Percentiles rank a stretch among this genome's conserved stretches.
phyloP scores from a whole-genome alignment of 1,140 invertebrate genomes.

The Araneus ventricosus region DNA sequence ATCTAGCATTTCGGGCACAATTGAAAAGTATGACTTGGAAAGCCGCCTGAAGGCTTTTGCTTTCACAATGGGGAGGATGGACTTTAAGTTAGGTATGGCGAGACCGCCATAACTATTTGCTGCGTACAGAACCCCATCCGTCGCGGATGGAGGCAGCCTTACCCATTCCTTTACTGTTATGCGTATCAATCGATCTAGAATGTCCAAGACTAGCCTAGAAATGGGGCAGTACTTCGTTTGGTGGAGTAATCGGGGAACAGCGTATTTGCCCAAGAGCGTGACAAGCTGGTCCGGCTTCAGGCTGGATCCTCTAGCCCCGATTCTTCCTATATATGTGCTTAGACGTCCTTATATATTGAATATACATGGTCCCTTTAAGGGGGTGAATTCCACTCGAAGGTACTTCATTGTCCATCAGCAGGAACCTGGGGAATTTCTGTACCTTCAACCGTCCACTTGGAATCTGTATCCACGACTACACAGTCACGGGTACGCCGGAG shows the following conservation, averaged over 20 bases:
- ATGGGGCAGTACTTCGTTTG: neutral
- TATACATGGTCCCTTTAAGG: too few species aligned
- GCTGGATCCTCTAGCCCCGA: neutral
- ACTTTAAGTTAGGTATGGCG: slow-evolving; percentile 78
- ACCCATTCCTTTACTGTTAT: slow-evolving; percentile 82
- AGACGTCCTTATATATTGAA: too few species aligned
- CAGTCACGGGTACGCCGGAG: too few species aligned
- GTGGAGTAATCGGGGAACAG: neutral
- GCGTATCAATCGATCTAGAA: slow-evolving; percentile 81
- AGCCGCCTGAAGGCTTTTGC: neutral
- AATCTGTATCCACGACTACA: too few species aligned
- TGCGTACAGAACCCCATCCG: neutral
- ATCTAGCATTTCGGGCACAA: neutral
- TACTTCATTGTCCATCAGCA: too few species aligned
- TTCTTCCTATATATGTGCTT: neutral
- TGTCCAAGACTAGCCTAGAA: neutral
- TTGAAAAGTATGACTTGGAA: neutral
- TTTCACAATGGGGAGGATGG: neutral
- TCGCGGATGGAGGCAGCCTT: neutral
- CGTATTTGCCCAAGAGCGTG: neutral
- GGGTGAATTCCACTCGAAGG: too few species aligned
- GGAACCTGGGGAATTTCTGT: too few species aligned
- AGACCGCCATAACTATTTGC: slow-evolving; percentile 82
- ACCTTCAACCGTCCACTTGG: too few species aligned
- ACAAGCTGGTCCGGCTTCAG: neutral